phyloP scores from a whole-genome alignment of 2,797 vertebrate genomes.

The Xenops minutus region DNA sequence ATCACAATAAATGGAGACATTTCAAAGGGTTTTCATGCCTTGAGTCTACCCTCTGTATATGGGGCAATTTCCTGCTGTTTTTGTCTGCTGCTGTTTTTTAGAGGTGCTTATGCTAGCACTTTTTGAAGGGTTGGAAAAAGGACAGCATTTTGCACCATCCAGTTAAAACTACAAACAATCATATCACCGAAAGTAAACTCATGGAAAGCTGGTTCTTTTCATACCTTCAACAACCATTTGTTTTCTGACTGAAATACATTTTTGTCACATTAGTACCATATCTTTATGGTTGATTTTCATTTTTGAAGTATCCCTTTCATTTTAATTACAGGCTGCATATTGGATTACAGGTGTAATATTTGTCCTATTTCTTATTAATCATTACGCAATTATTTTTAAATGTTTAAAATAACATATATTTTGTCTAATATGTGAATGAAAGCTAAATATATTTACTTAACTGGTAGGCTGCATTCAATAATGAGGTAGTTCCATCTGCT shows the following conservation, averaged over 20 bases:
- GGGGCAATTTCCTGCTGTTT: not conserved
- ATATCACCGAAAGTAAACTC: not conserved
- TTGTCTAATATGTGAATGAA: constrained; percentile 7
- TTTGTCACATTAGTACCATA: not conserved
- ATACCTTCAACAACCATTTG: not conserved
- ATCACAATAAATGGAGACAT: not conserved
- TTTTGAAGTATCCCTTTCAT: not conserved
- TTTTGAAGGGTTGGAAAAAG: not conserved
- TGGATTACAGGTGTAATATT: not conserved
- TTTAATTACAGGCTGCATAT: not conserved
- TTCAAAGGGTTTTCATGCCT: not conserved
- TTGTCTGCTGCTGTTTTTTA: not conserved
- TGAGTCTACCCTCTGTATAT: not conserved
- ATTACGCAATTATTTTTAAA: not conserved
- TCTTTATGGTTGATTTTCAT: not conserved
- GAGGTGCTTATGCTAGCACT: not conserved
- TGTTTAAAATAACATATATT: not conserved
- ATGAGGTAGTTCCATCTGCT: constrained; percentile 43
- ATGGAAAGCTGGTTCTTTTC: not conserved
- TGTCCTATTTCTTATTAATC: not conserved
- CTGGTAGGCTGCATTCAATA: constrained; percentile 23
- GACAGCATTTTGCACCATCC: not conserved
- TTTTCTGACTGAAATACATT: not conserved
- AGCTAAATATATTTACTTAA: constrained; percentile 52
- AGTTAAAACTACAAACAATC: not conserved